Percentiles rank a stretch among this genome's conserved stretches.
These are phyloP conservation scores for Ecliptopera silaceata DNA, from an alignment of 2,888 invertebrate genomes.

Conservation along the genomic window DNA sequence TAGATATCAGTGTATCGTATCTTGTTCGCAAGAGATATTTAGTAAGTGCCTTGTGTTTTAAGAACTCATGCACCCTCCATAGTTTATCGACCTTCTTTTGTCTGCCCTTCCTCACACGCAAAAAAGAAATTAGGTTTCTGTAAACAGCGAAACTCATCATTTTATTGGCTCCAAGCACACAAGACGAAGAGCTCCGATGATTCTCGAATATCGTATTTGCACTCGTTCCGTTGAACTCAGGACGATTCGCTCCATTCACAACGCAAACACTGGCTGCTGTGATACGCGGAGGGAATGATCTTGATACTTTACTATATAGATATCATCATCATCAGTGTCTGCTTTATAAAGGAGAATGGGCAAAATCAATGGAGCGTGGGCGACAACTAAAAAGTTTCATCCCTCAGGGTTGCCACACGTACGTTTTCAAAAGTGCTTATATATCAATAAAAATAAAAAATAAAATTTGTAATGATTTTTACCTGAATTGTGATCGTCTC, in stretches of 20 bases:
- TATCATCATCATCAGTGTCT: no score
- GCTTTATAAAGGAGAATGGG: no score
- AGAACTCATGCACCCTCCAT: neutral
- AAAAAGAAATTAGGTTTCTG: constrained; percentile 15
- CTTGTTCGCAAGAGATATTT: no score
- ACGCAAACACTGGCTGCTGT: constrained; percentile 33
- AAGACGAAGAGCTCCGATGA: constrained; percentile 21
- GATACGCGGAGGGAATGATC: constrained; percentile 2
- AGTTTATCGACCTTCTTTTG: constrained; percentile 14
- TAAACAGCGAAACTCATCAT: constrained; percentile 9
- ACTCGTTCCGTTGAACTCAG: constrained; percentile 37
- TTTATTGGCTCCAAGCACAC: constrained; percentile 18
- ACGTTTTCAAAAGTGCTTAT: no score
- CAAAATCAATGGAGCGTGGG: no score
- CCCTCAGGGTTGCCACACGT: no score
- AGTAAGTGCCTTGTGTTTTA: no score
- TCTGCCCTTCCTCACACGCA: constrained; percentile 1
- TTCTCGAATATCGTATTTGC: constrained; percentile 36
- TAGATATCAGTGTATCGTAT: no score
- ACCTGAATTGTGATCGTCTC: no score
- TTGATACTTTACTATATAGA: constrained; percentile 22
- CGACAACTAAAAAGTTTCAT: no score
- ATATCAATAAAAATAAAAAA: no score
- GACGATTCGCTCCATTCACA: constrained; percentile 41
- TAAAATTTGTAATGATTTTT: no score